phyloP scores from a whole-genome alignment of 2,797 vertebrate genomes.

The Anomalospiza imberbis region DNA sequence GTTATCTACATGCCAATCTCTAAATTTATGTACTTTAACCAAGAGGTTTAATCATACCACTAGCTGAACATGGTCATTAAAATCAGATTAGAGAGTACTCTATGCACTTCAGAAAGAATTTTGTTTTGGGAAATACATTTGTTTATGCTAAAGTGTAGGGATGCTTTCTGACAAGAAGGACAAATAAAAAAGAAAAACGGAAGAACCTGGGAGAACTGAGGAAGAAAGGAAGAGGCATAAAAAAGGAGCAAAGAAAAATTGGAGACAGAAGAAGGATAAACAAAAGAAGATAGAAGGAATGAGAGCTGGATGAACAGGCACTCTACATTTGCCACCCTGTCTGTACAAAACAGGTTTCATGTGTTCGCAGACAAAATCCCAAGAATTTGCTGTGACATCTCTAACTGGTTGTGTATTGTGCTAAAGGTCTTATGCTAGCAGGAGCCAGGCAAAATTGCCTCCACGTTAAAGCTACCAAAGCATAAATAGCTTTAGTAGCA shows the following conservation, averaged over 20 bases:
- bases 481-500: neutral
- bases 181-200: neutral
- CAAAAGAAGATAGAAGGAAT: neutral
- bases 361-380: neutral
- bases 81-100: neutral
- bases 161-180: neutral
- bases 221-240: neutral
- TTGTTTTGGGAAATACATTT: neutral
- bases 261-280: neutral
- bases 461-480: neutral
- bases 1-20: neutral
- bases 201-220: neutral
- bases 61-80: neutral
- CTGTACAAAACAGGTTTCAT: neutral
- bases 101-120: neutral
- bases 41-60: neutral
- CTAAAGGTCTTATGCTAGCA: neutral
- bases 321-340: neutral
- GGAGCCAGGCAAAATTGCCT: neutral
- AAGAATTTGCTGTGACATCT: neutral
- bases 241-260: neutral
- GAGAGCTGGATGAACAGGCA: neutral
- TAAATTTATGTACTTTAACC: neutral
- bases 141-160: accelerated
- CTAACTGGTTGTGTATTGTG: neutral